phyloP scores from a whole-genome alignment of 2,113 vertebrate genomes.

The Oreochromis spilurus region DNA sequence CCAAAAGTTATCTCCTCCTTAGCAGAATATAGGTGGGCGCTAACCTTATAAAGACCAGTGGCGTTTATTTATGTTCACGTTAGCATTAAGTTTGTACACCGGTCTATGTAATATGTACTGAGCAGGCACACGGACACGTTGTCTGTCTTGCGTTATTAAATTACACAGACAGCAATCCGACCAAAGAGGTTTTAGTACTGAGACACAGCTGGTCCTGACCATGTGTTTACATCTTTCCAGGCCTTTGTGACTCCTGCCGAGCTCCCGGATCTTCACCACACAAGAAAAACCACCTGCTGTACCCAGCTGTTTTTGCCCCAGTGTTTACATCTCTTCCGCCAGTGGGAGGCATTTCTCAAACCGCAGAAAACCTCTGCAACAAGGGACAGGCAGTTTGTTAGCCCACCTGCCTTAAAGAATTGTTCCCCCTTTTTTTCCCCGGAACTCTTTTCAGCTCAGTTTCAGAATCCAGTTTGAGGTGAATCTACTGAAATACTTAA shows the following conservation, averaged over 20 bases:
- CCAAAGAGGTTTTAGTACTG: neutral
- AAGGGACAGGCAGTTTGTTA: neutral
- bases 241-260: neutral
- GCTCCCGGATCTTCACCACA: neutral
- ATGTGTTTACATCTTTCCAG: conserved; percentile 44
- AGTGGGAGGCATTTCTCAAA: neutral
- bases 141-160: neutral
- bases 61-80: neutral
- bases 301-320: conserved; percentile 12
- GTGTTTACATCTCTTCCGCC: conserved; percentile 37
- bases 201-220: neutral
- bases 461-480: neutral
- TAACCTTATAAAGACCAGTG: neutral
- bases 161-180: neutral
- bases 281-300: conserved; percentile 31
- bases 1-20: neutral
- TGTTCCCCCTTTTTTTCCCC: neutral
- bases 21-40: neutral
- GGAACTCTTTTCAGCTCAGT: neutral
- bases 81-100: neutral
- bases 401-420: neutral
- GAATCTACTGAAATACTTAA: neutral
- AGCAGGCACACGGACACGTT: neutral
- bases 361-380: conserved; percentile 19
- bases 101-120: neutral